Conservation (phyloP, 2,888 invertebrate genomes). For the Piscicola geometra region DNA sequence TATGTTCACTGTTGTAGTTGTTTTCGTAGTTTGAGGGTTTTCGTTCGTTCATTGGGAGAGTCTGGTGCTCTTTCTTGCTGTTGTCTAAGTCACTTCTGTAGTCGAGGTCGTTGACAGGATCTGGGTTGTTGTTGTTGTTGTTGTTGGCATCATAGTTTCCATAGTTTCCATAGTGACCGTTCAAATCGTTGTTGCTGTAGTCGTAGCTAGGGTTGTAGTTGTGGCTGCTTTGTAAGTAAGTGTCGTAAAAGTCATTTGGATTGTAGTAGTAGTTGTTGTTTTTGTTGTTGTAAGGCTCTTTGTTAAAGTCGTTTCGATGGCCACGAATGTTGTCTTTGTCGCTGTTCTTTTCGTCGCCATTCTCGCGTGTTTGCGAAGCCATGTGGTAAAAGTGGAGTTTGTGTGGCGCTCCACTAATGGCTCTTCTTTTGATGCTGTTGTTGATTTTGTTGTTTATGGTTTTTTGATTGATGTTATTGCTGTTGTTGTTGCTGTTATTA, state of each 20-base stretch:
- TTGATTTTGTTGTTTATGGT: too few relatives aligned
- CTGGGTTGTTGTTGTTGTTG: background rate
- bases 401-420: too few relatives aligned
- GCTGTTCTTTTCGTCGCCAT: too few relatives aligned
- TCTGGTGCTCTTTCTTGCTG: too few relatives aligned
- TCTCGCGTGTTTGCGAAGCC: too few relatives aligned
- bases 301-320: background rate
- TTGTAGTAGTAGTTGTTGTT: background rate
- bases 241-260: background rate
- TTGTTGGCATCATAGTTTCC: conserved; percentile 13
- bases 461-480: background rate
- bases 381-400: too few relatives aligned
- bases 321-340: too few relatives aligned
- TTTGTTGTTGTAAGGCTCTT: background rate
- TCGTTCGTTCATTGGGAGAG: too few relatives aligned
- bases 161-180: background rate
- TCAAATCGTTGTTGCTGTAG: conserved; percentile 15
- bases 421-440: too few relatives aligned
- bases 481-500: background rate
- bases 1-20: background rate
- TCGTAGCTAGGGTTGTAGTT: background rate
- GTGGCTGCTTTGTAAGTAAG: background rate
- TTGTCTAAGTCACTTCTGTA: background rate
- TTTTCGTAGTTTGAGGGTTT: too few relatives aligned
- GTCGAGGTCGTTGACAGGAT: background rate